Evolutionary conservation across 2,113 vertebrate species (phyloP).

Genomic region (Ceyx margarethae): DNA sequence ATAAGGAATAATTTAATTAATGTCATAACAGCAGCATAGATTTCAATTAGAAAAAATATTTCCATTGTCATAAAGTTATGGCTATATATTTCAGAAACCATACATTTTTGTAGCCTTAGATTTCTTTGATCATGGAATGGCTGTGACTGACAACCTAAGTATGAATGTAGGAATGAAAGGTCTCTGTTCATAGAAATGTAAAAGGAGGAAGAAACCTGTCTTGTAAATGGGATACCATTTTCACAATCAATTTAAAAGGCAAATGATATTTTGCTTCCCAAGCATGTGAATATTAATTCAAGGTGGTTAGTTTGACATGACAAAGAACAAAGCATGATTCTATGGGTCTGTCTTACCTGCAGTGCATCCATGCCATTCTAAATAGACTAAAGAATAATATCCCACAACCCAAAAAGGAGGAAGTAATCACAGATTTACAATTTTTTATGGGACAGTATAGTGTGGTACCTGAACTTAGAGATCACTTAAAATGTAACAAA

Average conservation of each 20-base stretch:
- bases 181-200: neutral
- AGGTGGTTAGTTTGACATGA: neutral
- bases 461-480: neutral
- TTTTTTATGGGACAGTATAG: neutral
- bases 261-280: neutral
- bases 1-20: conserved; percentile 20
- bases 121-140: neutral
- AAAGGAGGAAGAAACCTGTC: neutral
- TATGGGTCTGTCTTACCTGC: neutral
- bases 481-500: neutral
- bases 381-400: neutral
- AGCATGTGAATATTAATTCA: fast-evolving
- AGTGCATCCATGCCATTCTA: neutral
- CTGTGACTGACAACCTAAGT: neutral
- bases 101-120: neutral
- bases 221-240: neutral
- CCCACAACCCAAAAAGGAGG: neutral
- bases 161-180: neutral
- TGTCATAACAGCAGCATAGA: neutral
- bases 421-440: neutral
- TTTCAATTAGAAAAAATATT: conserved; percentile 43
- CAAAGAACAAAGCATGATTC: neutral
- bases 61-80: conserved; percentile 25
- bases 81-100: conserved; percentile 31
- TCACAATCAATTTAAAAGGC: neutral